Conservation (phyloP, 2,888 invertebrate genomes). For the Polylopha cassiicola region DNA sequence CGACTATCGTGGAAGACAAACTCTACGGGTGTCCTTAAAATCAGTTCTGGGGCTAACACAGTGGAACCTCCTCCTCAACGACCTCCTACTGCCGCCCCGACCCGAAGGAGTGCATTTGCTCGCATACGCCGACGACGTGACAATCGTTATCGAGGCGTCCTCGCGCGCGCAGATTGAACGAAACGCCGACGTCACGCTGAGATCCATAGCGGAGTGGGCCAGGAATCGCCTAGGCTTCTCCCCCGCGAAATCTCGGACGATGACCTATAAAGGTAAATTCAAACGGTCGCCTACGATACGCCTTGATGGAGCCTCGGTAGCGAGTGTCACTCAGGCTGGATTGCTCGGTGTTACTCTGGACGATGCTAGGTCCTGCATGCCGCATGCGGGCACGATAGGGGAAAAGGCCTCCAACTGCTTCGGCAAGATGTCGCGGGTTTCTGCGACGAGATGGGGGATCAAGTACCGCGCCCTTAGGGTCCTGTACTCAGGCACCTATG, state of each 20-base stretch:
- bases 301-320: neutral
- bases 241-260: slow-evolving; percentile 21
- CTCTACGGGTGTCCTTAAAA: slow-evolving; percentile 30
- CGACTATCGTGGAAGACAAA: slow-evolving; percentile 23
- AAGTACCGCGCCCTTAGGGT: too few relatives aligned
- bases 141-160: slow-evolving; percentile 25
- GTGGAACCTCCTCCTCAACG: slow-evolving; percentile 30
- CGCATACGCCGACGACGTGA: slow-evolving; percentile 32
- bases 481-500: too few relatives aligned
- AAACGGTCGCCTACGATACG: neutral
- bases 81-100: slow-evolving; percentile 26
- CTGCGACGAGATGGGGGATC: too few relatives aligned
- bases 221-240: slow-evolving; percentile 28
- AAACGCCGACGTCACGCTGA: slow-evolving; percentile 6
- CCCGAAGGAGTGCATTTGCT: slow-evolving; percentile 18
- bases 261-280: slow-evolving; percentile 23
- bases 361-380: neutral
- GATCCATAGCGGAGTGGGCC: slow-evolving; percentile 9
- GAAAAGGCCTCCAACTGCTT: neutral
- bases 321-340: too few relatives aligned
- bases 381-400: slow-evolving; percentile 14
- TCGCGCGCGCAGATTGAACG: slow-evolving; percentile 21
- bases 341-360: slow-evolving; percentile 25
- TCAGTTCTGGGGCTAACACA: slow-evolving; percentile 17
- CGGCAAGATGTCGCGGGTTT: too few relatives aligned